A percentile compares a stretch with the other conserved stretches of the same genome.
Conservation (phyloP, 1,140 invertebrate species). For the Trissolcus basalis region DNA sequence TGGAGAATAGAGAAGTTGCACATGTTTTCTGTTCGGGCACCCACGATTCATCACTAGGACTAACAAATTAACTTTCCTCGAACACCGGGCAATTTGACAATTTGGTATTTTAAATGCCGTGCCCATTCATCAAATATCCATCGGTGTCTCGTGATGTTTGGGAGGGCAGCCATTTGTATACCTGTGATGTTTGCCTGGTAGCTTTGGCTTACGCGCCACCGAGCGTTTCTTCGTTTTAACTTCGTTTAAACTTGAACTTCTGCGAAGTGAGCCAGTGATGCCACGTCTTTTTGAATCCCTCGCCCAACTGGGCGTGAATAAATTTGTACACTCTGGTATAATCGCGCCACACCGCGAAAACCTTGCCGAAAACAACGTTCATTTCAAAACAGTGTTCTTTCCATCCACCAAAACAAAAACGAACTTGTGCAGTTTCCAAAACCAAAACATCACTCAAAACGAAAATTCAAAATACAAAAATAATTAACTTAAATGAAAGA, state of each 20-base stretch:
- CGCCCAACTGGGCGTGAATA: background rate
- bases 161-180: slow-evolving; percentile 14
- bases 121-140: slow-evolving; percentile 14
- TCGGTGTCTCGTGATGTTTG: slow-evolving; percentile 1
- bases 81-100: slow-evolving; percentile 9
- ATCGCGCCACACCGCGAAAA: too few species aligned
- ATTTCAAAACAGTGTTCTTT: too few species aligned
- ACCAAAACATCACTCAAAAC: too few species aligned
- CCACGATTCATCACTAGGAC: background rate
- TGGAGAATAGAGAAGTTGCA: too few species aligned
- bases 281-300: background rate
- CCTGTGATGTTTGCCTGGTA: slow-evolving; percentile 9
- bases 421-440: too few species aligned
- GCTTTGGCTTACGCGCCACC: background rate
- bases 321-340: background rate
- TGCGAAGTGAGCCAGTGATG: background rate
- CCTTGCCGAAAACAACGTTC: too few species aligned
- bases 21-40: too few species aligned
- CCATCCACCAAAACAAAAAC: too few species aligned
- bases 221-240: slow-evolving; percentile 16
- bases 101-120: slow-evolving; percentile 9
- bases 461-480: too few species aligned
- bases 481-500: too few species aligned
- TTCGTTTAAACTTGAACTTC: slow-evolving; percentile 7
- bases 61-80: slow-evolving; percentile 7